phyloP scores from a whole-genome alignment of 2,888 invertebrate species.

The Leucania comma region DNA sequence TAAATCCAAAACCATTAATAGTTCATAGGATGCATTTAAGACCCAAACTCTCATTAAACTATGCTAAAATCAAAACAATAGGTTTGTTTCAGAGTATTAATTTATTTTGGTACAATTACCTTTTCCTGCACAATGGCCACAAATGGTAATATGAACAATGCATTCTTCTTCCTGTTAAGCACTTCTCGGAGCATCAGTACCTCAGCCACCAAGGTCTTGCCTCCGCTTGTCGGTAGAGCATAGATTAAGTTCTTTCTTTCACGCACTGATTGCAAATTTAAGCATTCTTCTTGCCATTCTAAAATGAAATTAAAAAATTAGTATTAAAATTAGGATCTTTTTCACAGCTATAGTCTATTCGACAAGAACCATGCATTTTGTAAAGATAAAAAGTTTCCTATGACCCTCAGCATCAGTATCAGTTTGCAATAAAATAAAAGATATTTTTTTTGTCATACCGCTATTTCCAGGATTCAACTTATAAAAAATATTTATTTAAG shows the following conservation, averaged over 20 bases:
- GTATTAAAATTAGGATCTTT: not conserved
- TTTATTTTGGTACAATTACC: constrained; percentile 84
- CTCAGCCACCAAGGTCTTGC: constrained; percentile 99
- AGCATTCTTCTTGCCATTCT: constrained; percentile 99
- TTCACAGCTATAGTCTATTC: not conserved
- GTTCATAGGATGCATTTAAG: too few species aligned
- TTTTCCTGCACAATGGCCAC: constrained; percentile 99
- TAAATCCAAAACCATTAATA: too few species aligned
- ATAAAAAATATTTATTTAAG: too few species aligned
- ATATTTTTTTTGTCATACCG: not conserved
- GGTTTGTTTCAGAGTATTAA: too few species aligned
- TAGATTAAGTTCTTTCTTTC: constrained; percentile 96
- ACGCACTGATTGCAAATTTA: constrained; percentile 94
- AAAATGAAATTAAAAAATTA: not conserved
- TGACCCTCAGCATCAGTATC: too few species aligned
- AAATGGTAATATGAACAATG: constrained; percentile 97
- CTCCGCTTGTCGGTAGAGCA: constrained; percentile 98
- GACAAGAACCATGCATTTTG: not conserved
- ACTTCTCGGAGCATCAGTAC: constrained; percentile 97
- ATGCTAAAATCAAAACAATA: too few species aligned
- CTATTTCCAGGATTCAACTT: too few species aligned
- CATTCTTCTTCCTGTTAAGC: constrained; percentile 95
- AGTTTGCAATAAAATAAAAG: not conserved
- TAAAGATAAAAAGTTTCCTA: too few species aligned
- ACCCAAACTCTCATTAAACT: too few species aligned